Percentiles rank a stretch among this genome's conserved stretches.
Evolutionary conservation across 2,888 invertebrate genomes (phyloP).

Genomic region (Calameuta filiformis): DNA sequence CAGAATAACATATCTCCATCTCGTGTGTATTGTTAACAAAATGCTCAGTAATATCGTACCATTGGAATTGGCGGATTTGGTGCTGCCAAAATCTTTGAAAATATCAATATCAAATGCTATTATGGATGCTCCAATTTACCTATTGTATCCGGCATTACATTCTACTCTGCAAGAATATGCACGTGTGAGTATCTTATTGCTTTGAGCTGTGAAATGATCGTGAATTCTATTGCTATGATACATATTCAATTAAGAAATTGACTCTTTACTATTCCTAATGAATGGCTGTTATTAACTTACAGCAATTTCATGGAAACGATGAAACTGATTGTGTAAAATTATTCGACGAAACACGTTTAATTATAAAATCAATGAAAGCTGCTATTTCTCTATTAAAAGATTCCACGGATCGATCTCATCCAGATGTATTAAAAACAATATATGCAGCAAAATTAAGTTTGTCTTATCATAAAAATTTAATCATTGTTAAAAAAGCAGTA

Average conservation of each 20-base stretch:
- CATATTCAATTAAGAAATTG: not conserved
- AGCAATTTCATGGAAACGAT: conserved; percentile 63
- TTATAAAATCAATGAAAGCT: conserved; percentile 67
- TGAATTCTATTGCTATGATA: not conserved
- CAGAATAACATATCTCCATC: conserved; percentile 66
- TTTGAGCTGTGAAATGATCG: conserved; percentile 10
- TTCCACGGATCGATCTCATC: conserved; percentile 40
- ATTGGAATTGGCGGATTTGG: conserved; percentile 58
- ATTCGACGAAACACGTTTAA: conserved; percentile 63
- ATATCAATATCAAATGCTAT: conserved; percentile 61
- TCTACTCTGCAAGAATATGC: conserved; percentile 64
- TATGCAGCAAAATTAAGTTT: conserved; percentile 70
- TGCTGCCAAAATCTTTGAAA: conserved; percentile 67
- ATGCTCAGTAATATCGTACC: conserved; percentile 65
- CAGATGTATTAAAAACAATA: conserved; percentile 66
- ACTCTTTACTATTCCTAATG: not conserved
- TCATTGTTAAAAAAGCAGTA: conserved; percentile 68
- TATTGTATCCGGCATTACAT: conserved; percentile 66
- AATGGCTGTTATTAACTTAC: conserved; percentile 17
- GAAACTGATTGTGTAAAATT: conserved; percentile 60
- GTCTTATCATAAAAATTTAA: conserved; percentile 71
- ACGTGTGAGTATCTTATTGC: conserved; percentile 55
- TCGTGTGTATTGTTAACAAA: conserved; percentile 63
- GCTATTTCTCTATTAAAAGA: conserved; percentile 54
- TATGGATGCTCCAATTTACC: conserved; percentile 66